Percentiles rank a stretch among this genome's conserved stretches.
Evolutionary conservation across 1,140 invertebrate species (phyloP).

Genomic region (Procambarus virginalis): DNA sequence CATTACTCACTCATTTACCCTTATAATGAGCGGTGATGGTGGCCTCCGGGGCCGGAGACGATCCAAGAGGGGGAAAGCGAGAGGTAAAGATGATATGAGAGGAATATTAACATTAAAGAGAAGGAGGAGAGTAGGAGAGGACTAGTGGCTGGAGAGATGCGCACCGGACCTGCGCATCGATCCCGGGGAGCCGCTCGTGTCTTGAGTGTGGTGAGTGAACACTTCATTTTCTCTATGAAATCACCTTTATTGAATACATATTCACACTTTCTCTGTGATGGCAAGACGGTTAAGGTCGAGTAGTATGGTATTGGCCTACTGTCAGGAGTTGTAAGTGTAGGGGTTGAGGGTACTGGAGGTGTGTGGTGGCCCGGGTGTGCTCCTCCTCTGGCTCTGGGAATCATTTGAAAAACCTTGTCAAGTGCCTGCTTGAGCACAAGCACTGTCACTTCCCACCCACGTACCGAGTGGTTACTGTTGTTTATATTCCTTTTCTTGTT

Average conservation of each 20-base stretch:
- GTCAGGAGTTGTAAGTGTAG: conserved; percentile 52
- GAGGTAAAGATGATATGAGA: too few species aligned
- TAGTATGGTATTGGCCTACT: not conserved
- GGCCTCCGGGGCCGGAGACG: too few species aligned
- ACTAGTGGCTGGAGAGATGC: conserved; percentile 21
- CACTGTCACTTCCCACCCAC: not conserved
- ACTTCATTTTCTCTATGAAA: conserved; percentile 38
- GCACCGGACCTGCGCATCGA: conserved; percentile 56
- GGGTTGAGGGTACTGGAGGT: not conserved
- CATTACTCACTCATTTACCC: too few species aligned
- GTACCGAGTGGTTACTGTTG: not conserved
- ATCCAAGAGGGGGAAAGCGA: too few species aligned
- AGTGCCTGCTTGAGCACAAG: not conserved
- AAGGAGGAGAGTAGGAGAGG: too few species aligned
- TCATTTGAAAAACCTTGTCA: conserved; percentile 15
- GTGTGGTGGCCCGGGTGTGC: conserved; percentile 33
- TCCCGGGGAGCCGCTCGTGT: conserved; percentile 53
- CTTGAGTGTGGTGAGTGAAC: conserved; percentile 37
- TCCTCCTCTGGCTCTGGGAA: conserved; percentile 16
- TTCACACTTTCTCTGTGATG: not conserved
- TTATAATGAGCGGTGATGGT: too few species aligned
- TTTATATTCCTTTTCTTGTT: not conserved
- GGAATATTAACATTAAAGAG: not conserved
- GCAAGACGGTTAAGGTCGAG: not conserved
- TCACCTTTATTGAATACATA: not conserved